Evolutionary conservation across 2,888 invertebrate genomes (phyloP), one percentile per base, ranked within the genome.

Genomic region (Pardosa pseudoannulata): DNA sequence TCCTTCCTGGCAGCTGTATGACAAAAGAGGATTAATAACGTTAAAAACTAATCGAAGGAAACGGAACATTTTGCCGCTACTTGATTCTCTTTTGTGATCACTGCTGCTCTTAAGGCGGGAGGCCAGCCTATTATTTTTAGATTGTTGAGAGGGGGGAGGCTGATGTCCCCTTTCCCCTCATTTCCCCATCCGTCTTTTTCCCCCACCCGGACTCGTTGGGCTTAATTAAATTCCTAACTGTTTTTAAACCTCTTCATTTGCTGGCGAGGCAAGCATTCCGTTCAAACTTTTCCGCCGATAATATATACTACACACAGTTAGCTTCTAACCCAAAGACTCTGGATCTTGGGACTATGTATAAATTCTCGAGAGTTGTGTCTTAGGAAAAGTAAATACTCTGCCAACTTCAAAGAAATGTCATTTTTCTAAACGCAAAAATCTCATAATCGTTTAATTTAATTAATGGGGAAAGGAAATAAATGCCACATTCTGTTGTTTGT

Each of bases 231-330:
- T 80, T 80, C 79, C 79, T 73, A 65, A 50, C 79, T 80, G 79
- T 80, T 80, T 80, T 80, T 80, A 80, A 80, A 78, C 79, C 79
- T 80, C 79, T 80, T 72, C 79, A 80, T 80, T 80, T 68, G 68
- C 41, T 46, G 50, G 32, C 56, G 27, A 16, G 41, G 36, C 23
- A 27, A 41, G 56, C 46, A 78, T 78, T 78, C 68, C 68, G 27
- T 11, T 11, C 27, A 50, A 68, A 68, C 46, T 74, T 64, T 56
- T 32, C 67, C 13, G 3, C 16, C 32, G 31, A 32, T 67, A 67
- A 67, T 32, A 67, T 67, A 67, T 67, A 67, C 67, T 67, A 32
- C 67, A n/a, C 67, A 67, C 67, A 67, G 67, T 32, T 67, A 32
- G 67, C 67, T 67, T n/a, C 31, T n/a, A 19, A 67, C 7, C 32